A percentile compares a stretch with the other conserved stretches of the same genome.
These are phyloP conservation scores for Myotis planiceps DNA, from an alignment of 2,797 vertebrate species.

Conservation along the genomic window DNA sequence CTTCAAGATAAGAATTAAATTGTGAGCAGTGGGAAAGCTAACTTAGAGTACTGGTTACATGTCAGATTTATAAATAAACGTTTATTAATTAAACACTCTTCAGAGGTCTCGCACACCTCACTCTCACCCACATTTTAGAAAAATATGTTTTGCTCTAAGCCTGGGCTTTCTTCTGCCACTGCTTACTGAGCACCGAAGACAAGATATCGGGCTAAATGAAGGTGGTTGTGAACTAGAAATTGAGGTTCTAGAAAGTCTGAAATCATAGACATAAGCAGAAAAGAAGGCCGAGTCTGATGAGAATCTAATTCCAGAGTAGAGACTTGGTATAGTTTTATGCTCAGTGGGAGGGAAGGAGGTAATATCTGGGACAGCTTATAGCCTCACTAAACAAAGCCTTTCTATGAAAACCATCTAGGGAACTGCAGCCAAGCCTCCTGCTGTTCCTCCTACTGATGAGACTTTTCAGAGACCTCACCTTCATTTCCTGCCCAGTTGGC, in stretches of 20 bases:
- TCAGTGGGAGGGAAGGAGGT: neutral
- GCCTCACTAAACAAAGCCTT: neutral
- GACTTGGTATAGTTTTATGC: neutral
- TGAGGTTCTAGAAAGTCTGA: neutral
- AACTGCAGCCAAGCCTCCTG: neutral
- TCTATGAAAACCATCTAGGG: neutral
- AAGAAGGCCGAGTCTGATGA: neutral
- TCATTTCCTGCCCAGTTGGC: conserved; percentile 25
- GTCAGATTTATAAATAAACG: neutral
- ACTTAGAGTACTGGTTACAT: neutral
- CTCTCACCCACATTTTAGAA: neutral
- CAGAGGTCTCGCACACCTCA: neutral
- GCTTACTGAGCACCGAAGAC: neutral
- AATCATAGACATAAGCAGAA: neutral
- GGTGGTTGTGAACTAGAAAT: neutral
- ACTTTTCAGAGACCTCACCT: conserved; percentile 18
- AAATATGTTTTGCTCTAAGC: neutral
- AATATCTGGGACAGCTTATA: neutral
- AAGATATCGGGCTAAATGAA: neutral
- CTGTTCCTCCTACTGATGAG: neutral
- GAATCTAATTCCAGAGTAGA: neutral
- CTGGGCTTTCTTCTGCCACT: neutral
- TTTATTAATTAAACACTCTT: neutral
- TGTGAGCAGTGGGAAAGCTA: neutral
- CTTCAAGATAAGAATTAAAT: neutral